These are phyloP conservation scores for Opisthograptis luteolata DNA, from an alignment of 2,888 invertebrate genomes.

Conservation along the genomic window DNA sequence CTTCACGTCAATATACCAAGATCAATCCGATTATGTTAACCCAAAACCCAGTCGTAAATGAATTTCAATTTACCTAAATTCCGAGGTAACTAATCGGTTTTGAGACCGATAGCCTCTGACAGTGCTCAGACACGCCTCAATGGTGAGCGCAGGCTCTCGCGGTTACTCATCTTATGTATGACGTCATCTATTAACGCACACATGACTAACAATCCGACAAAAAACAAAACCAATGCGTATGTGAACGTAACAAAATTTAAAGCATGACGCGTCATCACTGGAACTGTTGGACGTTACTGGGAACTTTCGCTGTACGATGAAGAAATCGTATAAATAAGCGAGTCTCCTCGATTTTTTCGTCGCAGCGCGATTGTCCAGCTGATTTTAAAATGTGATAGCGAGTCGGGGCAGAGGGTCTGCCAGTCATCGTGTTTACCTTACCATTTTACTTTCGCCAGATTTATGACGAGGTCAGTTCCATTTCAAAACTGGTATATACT, in stretches of 20 bases:
- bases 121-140: constrained; percentile 1
- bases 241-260: constrained; percentile 28
- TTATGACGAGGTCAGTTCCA: constrained; percentile 37
- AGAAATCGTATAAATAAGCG: constrained; percentile 42
- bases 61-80: constrained; percentile 63
- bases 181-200: constrained; percentile 71
- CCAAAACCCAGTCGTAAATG: constrained; percentile 42
- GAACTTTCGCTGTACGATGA: constrained; percentile 44
- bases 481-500: constrained; percentile 30
- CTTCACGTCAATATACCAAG: neutral
- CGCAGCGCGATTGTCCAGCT: constrained; percentile 29
- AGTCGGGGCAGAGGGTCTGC: constrained; percentile 35
- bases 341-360: constrained; percentile 37
- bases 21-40: neutral
- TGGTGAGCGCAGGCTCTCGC: constrained; percentile 48
- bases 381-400: constrained; percentile 39
- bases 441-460: constrained; percentile 43
- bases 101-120: constrained; percentile 50
- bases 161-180: constrained; percentile 74
- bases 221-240: constrained; percentile 56
- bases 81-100: constrained; percentile 55
- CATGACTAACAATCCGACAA: constrained; percentile 69
- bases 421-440: constrained; percentile 49
- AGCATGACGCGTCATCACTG: constrained; percentile 21
- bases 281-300: constrained; percentile 29